Evolutionary conservation across 2,113 vertebrate genomes (phyloP).

Genomic region (Myrmophylax atrothorax): DNA sequence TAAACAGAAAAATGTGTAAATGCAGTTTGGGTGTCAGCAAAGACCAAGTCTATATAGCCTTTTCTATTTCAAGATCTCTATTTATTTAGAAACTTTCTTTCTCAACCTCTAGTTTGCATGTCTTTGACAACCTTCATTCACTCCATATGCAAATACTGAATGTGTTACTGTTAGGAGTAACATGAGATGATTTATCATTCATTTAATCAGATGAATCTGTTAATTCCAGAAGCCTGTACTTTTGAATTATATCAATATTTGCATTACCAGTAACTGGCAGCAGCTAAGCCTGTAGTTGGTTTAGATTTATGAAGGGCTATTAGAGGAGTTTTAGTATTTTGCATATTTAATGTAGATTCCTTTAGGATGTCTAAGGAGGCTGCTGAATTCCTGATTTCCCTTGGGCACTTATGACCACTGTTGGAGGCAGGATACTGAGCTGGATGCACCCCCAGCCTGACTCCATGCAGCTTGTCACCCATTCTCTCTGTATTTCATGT

Average conservation of each 20-base stretch:
- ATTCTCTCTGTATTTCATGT: background rate
- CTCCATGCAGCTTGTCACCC: background rate
- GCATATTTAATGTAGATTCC: background rate
- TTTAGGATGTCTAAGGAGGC: background rate
- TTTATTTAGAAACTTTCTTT: slow-evolving; percentile 68
- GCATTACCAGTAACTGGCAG: slow-evolving; percentile 45
- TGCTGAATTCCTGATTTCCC: background rate
- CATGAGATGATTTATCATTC: slow-evolving; percentile 58
- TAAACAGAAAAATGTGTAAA: slow-evolving; percentile 5
- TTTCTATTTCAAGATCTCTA: slow-evolving; percentile 60
- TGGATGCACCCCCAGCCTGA: background rate
- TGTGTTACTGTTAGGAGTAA: slow-evolving; percentile 65
- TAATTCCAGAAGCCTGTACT: slow-evolving; percentile 35
- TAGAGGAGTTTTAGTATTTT: background rate
- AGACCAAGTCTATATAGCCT: background rate
- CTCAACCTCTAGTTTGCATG: slow-evolving; percentile 78
- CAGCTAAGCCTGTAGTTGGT: background rate
- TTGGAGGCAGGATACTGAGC: background rate
- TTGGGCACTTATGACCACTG: background rate
- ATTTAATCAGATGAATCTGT: slow-evolving; percentile 72
- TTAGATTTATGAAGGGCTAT: background rate
- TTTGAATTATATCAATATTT: slow-evolving; percentile 71
- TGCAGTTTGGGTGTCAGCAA: background rate
- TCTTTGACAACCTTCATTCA: slow-evolving; percentile 75
- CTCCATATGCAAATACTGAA: slow-evolving; percentile 80